A percentile compares a stretch with the other conserved stretches of the same genome.
Conservation (phyloP, 1,140 invertebrate species). For the Sarcophaga peregrina region DNA sequence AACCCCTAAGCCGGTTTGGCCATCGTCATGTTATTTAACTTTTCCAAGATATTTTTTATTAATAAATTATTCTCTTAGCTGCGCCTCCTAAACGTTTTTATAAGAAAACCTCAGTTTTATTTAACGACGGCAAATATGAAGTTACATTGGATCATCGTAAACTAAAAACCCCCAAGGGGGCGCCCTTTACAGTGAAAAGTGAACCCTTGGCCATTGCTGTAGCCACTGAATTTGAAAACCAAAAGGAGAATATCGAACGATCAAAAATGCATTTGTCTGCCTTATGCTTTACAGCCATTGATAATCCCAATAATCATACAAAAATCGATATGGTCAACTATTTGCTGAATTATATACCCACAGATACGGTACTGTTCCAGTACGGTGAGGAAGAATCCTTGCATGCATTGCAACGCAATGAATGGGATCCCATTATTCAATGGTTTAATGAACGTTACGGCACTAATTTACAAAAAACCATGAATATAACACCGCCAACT, state of each 20-base stretch:
- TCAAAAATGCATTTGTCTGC: slow-evolving; percentile 91
- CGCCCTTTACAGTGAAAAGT: slow-evolving; percentile 80
- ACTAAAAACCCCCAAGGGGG: slow-evolving; percentile 88
- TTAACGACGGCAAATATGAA: slow-evolving; percentile 75
- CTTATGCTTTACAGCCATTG: slow-evolving; percentile 89
- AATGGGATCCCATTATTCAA: slow-evolving; percentile 89
- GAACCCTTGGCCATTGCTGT: slow-evolving; percentile 91
- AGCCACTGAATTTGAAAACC: slow-evolving; percentile 92
- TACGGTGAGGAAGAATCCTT: slow-evolving; percentile 80
- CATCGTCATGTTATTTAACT: slow-evolving; percentile 16
- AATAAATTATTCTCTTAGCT: slow-evolving; percentile 48
- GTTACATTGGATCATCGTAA: slow-evolving; percentile 85
- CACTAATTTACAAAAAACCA: slow-evolving; percentile 78
- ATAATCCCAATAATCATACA: slow-evolving; percentile 88
- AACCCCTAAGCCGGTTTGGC: neutral
- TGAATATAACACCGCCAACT: slow-evolving; percentile 74
- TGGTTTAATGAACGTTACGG: slow-evolving; percentile 88
- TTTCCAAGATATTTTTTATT: slow-evolving; percentile 18
- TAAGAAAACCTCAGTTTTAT: slow-evolving; percentile 74
- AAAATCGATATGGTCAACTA: slow-evolving; percentile 81
- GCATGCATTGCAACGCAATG: slow-evolving; percentile 77
- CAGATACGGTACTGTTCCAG: slow-evolving; percentile 87
- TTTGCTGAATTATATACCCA: slow-evolving; percentile 85
- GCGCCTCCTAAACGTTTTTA: slow-evolving; percentile 77
- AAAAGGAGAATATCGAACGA: slow-evolving; percentile 80